A percentile compares a stretch with the other conserved stretches of the same genome.
Evolutionary conservation across 2,797 vertebrate species (phyloP).

Genomic region (Sebastes oblongus): DNA sequence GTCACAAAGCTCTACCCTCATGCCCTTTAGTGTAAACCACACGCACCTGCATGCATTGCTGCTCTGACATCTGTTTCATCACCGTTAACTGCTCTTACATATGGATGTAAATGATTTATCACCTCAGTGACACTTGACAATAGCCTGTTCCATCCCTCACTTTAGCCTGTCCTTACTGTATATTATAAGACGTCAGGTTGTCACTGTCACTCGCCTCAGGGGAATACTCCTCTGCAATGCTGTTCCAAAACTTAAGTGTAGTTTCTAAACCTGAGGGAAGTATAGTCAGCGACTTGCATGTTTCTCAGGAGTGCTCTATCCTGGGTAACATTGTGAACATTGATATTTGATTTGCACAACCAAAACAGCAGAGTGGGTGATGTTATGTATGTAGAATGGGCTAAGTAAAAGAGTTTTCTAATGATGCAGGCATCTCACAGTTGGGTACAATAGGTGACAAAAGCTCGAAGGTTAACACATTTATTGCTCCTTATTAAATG

Average conservation of each 20-base stretch:
- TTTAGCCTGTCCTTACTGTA: background rate
- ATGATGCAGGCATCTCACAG: background rate
- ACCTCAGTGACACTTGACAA: background rate
- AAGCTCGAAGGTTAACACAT: background rate
- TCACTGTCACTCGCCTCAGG: background rate
- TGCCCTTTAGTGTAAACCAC: background rate
- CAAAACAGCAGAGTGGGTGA: background rate
- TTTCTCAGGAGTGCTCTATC: background rate
- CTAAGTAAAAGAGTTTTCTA: background rate
- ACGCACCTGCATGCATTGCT: background rate
- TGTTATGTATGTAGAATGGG: background rate
- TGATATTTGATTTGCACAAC: background rate
- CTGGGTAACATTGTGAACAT: background rate
- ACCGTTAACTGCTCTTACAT: background rate
- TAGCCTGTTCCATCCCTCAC: background rate
- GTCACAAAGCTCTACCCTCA: background rate
- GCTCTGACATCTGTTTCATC: constrained; percentile 3
- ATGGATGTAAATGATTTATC: background rate
- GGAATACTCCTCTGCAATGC: background rate
- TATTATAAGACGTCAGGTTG: background rate
- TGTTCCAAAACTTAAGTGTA: background rate
- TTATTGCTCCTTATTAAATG: background rate
- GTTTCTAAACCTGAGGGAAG: background rate
- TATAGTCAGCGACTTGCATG: background rate
- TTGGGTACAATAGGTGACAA: background rate